Base-by-base conservation (phyloP, 2,797 vertebrate species). In the Ctenopoma multispine region DNA sequence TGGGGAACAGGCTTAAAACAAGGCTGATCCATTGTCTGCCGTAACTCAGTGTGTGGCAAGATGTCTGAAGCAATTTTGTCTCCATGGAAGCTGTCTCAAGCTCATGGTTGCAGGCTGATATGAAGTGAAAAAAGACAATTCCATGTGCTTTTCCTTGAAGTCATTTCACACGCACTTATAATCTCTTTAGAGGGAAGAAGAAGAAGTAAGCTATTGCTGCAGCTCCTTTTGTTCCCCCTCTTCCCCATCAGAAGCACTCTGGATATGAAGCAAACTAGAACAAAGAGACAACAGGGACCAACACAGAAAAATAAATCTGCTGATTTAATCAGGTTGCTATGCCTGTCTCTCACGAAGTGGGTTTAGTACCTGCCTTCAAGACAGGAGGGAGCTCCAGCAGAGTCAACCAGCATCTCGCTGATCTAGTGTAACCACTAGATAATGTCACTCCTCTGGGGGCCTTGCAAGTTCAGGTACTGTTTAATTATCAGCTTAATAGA, bases 311-410 rank as follows among this genome's bases (percentile, higher is more conserved):
- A 75, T 81, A 89, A 90, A 89, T 82, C 87, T 77, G 72, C 82
- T 83, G 88, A 93, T 93, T 93, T 90, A 91, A 93, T 93, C 89
- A 85, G 72, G 75, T 82, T 83, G 73, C 77, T 69, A 74, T 74
- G 63, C 56, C 72, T 72, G 72, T 79, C 74, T 81, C 59, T 74
- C 78, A 80, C 68, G 64, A 46, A 80, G 63, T 27, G 49, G 72
- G 76, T 82, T 89, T 80, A 69, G 61, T 66, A 71, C 68, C 75
- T 54, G 62, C 80, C 81, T 85, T 63, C 54, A 72, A 80, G 80
- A 83, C 79, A 72, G 77, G 51, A 46, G 70, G 67, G 57, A 78
- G 72, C 69, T 72, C 48, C 5, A 38, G 59, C 77, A 63, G 53
- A 6, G 13, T 70, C 68, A 74, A 48, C 55, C 63, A 48, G 74